Conservation (phyloP, 2,797 vertebrate genomes). For the Chelon auratus region DNA sequence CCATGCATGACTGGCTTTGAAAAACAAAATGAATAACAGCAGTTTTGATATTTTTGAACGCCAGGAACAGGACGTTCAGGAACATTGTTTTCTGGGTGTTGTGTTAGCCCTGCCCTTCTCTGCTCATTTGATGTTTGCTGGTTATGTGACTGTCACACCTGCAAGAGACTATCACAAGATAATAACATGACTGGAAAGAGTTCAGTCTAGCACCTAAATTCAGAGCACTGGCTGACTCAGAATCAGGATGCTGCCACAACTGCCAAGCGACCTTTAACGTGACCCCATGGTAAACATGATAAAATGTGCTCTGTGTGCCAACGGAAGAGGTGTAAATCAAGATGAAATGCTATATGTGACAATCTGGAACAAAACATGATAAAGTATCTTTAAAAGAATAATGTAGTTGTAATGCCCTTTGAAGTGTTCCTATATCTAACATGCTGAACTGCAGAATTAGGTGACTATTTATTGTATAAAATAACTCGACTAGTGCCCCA, state of each 20-base stretch:
- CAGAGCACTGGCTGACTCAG: no score
- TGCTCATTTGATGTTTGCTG: not conserved
- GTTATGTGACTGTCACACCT: not conserved
- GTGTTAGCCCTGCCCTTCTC: not conserved
- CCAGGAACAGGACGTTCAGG: no score
- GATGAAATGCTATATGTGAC: not conserved
- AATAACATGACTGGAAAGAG: no score
- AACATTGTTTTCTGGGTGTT: not conserved
- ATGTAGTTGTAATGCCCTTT: not conserved
- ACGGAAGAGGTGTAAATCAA: not conserved
- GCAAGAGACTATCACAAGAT: no score
- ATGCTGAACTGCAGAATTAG: not conserved
- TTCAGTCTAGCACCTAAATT: no score
- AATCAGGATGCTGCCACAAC: not conserved
- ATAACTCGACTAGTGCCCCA: not conserved
- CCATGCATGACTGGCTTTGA: not conserved
- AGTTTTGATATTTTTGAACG: no score
- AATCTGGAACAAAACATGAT: not conserved
- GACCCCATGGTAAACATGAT: not conserved
- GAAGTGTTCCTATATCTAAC: not conserved
- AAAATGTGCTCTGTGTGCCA: not conserved
- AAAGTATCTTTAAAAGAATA: not conserved
- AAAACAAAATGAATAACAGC: not conserved
- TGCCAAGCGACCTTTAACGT: not conserved
- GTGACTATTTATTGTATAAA: not conserved